A percentile compares a stretch with the other conserved stretches of the same genome.
Evolutionary conservation across 2,888 invertebrate genomes (phyloP).

Genomic region (Eilema sororculum): DNA sequence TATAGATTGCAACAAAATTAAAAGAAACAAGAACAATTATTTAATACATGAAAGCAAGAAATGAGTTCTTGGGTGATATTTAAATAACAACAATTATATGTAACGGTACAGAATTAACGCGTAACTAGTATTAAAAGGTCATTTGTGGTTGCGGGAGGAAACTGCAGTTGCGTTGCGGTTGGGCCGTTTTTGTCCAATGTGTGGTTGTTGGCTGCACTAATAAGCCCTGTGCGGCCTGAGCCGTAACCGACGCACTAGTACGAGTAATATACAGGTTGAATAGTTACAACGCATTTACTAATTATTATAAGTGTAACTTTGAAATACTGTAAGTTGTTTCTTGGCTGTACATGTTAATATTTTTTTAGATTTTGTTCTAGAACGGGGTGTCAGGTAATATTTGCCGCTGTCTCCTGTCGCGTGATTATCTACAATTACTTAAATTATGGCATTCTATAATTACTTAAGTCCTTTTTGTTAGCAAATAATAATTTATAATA

Average conservation of each 20-base stretch:
- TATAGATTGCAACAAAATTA: conserved; percentile 8
- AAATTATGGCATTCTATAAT: neutral
- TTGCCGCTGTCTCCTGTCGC: neutral
- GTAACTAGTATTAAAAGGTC: conserved; percentile 77
- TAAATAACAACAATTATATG: conserved; percentile 57
- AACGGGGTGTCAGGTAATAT: neutral
- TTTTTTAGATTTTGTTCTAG: neutral
- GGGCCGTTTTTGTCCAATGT: conserved; percentile 68
- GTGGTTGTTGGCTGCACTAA: conserved; percentile 56
- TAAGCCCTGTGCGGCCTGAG: conserved; percentile 53
- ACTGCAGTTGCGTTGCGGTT: conserved; percentile 75
- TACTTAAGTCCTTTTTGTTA: neutral
- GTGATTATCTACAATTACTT: neutral
- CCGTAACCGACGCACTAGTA: conserved; percentile 52
- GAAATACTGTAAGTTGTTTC: conserved; percentile 32
- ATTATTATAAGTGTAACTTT: conserved; percentile 30
- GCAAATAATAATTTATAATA: neutral
- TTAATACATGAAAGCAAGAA: conserved; percentile 39
- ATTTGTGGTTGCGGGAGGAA: conserved; percentile 82
- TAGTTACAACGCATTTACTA: conserved; percentile 14
- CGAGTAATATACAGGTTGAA: neutral
- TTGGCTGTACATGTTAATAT: conserved; percentile 5
- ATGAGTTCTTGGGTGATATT: conserved; percentile 30
- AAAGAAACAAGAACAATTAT: conserved; percentile 29
- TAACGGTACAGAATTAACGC: conserved; percentile 74